phyloP scores from a whole-genome alignment of 2,113 vertebrate genomes.

The Ceyx cyanopectus region DNA sequence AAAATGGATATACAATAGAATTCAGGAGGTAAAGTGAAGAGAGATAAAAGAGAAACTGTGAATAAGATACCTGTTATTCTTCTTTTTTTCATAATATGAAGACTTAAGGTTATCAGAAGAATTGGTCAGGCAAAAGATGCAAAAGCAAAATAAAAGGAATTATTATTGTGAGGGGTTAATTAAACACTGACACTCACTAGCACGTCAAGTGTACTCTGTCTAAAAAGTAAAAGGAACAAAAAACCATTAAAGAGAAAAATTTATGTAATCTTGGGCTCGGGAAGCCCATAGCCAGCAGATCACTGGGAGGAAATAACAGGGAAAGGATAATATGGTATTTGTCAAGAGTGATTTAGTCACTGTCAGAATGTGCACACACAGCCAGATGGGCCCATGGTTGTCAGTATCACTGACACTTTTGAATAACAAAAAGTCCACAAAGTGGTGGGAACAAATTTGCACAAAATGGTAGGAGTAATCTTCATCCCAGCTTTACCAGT shows the following conservation, averaged over 20 bases:
- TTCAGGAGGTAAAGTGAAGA: not conserved
- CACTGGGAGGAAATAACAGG: not conserved
- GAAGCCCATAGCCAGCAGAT: not conserved
- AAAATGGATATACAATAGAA: not conserved
- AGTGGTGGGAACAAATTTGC: not conserved
- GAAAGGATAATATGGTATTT: not conserved
- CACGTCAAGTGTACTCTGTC: not conserved
- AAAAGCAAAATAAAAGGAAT: not conserved
- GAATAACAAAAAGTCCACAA: not conserved
- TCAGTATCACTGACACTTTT: not conserved
- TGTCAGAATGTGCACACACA: not conserved
- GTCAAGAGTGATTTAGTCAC: not conserved
- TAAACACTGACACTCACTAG: not conserved
- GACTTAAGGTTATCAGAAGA: not conserved
- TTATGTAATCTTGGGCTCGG: not conserved
- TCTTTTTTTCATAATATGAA: not conserved
- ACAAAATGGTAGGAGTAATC: no score
- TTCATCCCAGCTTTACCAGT: not conserved
- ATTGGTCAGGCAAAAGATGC: not conserved
- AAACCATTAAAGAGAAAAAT: not conserved
- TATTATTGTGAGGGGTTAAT: accelerated
- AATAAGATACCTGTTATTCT: not conserved
- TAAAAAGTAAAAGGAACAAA: not conserved
- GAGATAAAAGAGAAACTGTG: not conserved
- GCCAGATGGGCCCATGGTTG: not conserved